A percentile compares a stretch with the other conserved stretches of the same genome.
phyloP scores from a whole-genome alignment of 2,113 vertebrate genomes.

The Callopanchax toddi region DNA sequence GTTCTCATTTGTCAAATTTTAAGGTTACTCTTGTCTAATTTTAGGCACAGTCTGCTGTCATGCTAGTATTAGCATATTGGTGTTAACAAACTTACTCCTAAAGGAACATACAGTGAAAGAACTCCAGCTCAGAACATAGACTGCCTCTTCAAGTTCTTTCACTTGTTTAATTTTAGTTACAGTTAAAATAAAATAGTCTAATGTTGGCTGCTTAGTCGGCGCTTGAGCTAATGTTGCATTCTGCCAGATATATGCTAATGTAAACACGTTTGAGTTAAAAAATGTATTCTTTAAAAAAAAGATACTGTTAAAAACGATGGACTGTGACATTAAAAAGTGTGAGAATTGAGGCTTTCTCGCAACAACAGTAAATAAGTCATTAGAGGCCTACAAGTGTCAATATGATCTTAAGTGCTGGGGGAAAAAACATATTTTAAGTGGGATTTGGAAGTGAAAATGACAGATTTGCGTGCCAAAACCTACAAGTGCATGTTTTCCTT shows the following conservation, averaged over 20 bases:
- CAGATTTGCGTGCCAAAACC: constrained; percentile 4
- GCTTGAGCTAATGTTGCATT: not conserved
- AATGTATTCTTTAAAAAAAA: not conserved
- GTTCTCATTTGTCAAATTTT: too few relatives aligned
- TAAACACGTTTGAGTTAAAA: not conserved
- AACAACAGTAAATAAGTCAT: not conserved
- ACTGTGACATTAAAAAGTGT: not conserved
- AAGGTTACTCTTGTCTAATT: too few relatives aligned
- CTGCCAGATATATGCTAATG: not conserved
- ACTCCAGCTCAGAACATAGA: too few relatives aligned
- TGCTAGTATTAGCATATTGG: too few relatives aligned
- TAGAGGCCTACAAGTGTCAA: too few relatives aligned
- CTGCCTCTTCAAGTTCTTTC: too few relatives aligned
- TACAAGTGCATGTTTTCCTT: constrained; percentile 25
- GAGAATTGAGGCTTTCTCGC: not conserved
- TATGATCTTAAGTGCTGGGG: not conserved
- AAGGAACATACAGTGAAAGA: too few relatives aligned
- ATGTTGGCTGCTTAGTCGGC: not conserved
- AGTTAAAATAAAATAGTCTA: not conserved
- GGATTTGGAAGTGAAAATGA: not conserved
- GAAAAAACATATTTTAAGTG: not conserved
- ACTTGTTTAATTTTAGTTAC: too few relatives aligned
- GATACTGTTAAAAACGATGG: not conserved
- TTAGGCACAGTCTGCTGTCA: too few relatives aligned
- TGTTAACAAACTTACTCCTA: too few relatives aligned